Base-by-base conservation (phyloP, 2,888 invertebrate species). In the Temnothorax rugatulus region DNA sequence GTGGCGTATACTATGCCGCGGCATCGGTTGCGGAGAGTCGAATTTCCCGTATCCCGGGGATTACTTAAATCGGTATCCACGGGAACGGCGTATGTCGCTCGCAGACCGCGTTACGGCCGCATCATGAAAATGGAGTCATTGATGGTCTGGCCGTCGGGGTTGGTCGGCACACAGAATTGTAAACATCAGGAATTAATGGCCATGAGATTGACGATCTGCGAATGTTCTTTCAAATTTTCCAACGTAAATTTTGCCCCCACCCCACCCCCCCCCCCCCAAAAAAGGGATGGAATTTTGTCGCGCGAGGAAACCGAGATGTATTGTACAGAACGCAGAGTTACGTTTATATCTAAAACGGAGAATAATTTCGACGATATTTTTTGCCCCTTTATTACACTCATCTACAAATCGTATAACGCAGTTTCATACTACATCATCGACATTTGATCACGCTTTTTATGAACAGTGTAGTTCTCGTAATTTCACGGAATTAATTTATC, bases 111-210 rank as follows among this genome's bases (percentile, higher is more conserved):
- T 84, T 84, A 83, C 52, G 52, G 50, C 25, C 74, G 54, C 52
- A 68, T 82, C 74, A 74, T 75, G 84, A 69, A 75, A 84, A 84
- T 54, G 68, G 44, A 84, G 74, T 84, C 84, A 75, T 83, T 75
- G 75, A 84, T 44, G 68, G 47, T 75, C 82, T 66, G 47, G 38
- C 52, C 47, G 29, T 29, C 29, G 29, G 44, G 13, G 44, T 47
- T 18, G 47, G 29, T 66, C 38, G 21, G 66, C 34, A 18, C 34
- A 18, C 38, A 15, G 38, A 76, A 68, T 29, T 29, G 54, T 73
- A 71, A 77, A 71, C 74, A 73, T 15, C 57, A 47, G 44, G 34
- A 73, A 47, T 74, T 44, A 21, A 18, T 52, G 54, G 41, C 41
- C 25, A 21, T 29, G 79, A 44, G 41, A 77, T 47, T 47, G 52